Evolutionary conservation across 2,888 invertebrate genomes (phyloP).

Genomic region (Lithophane semibrunnea): DNA sequence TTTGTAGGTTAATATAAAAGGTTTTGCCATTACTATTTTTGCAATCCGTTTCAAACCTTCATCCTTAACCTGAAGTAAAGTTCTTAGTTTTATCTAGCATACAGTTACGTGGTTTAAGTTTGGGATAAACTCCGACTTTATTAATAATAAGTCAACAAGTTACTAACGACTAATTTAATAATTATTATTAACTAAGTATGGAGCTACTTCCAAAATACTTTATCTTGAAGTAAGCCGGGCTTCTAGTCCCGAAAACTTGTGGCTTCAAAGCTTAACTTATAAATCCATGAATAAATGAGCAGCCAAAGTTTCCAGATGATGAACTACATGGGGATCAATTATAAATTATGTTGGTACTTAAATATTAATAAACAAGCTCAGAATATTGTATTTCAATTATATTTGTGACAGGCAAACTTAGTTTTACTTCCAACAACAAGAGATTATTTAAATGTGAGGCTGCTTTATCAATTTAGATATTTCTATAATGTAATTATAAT

Average conservation of each 20-base stretch:
- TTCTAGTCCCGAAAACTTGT: slow-evolving; percentile 34
- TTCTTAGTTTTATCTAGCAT: too few relatives aligned
- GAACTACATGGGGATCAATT: slow-evolving; percentile 24
- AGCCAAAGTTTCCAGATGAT: slow-evolving; percentile 25
- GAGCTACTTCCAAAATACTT: slow-evolving; percentile 22
- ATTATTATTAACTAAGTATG: slow-evolving; percentile 10
- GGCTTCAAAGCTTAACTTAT: slow-evolving; percentile 28
- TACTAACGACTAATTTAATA: slow-evolving; percentile 10
- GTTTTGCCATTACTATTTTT: too few relatives aligned
- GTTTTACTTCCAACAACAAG: background rate
- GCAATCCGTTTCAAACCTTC: too few relatives aligned
- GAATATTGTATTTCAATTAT: slow-evolving; percentile 4
- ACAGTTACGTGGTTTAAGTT: background rate
- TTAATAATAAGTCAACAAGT: slow-evolving; percentile 14
- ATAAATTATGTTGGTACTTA: slow-evolving; percentile 18
- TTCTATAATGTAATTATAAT: too few relatives aligned
- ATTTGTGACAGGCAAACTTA: background rate
- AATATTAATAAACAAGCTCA: slow-evolving; percentile 12
- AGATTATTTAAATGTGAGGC: background rate
- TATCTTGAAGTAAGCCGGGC: background rate
- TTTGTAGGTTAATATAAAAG: too few relatives aligned
- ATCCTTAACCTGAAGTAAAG: too few relatives aligned
- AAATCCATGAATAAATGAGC: slow-evolving; percentile 49
- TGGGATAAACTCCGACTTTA: background rate
- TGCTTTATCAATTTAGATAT: too few relatives aligned